These are phyloP conservation scores for Microcebus griseorufus DNA, from an alignment of 2,113 vertebrate species.

Conservation along the genomic window DNA sequence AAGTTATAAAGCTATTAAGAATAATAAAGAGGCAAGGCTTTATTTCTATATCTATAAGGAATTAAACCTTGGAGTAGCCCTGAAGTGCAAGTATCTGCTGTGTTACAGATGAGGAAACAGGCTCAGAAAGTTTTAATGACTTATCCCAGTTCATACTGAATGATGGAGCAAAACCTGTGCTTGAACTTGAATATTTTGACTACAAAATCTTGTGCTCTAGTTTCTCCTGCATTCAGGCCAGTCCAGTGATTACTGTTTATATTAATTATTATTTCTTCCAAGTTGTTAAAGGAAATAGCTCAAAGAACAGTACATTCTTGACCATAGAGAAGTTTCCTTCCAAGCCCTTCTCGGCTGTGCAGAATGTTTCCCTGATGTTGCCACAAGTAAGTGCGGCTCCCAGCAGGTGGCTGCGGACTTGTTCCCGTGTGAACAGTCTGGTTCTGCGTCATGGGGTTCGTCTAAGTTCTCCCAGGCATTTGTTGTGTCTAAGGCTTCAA, in stretches of 20 bases:
- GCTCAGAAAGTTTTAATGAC: too few species aligned
- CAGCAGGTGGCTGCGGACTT: neutral
- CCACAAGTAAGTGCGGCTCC: neutral
- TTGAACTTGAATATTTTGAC: neutral
- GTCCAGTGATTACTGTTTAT: constrained; percentile 54
- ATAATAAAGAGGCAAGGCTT: rapidly evolving
- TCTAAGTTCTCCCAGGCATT: neutral
- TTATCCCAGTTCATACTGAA: neutral
- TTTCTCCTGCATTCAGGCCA: neutral
- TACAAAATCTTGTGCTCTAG: neutral
- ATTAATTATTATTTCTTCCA: constrained; percentile 53
- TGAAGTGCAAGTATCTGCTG: neutral
- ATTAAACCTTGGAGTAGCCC: too few species aligned
- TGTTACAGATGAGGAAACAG: neutral
- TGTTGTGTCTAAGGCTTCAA: constrained; percentile 56
- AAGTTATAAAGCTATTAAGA: neutral
- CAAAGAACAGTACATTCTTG: constrained; percentile 71
- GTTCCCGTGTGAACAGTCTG: constrained; percentile 52
- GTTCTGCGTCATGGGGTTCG: neutral
- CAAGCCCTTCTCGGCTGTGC: neutral
- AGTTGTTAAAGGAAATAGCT: constrained; percentile 64
- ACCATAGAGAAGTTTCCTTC: constrained; percentile 42
- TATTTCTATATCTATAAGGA: neutral
- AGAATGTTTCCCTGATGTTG: constrained; percentile 14
- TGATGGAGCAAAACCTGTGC: rapidly evolving